phyloP scores from a whole-genome alignment of 2,113 vertebrate species.

The Gallinago media region DNA sequence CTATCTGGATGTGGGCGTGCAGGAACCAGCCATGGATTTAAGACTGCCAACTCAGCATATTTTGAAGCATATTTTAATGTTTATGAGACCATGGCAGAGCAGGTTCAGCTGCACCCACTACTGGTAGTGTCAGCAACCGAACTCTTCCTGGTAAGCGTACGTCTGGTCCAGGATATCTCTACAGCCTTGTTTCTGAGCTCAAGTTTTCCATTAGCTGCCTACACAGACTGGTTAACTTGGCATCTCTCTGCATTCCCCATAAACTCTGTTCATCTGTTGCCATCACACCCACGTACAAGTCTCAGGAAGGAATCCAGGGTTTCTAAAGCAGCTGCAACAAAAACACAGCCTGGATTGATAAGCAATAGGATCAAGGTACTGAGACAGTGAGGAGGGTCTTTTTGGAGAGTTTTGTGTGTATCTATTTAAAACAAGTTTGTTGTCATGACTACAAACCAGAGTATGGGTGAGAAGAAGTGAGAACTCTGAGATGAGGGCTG shows the following conservation, averaged over 20 bases:
- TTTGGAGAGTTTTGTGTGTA: not conserved
- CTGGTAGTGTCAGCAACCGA: conserved; percentile 16
- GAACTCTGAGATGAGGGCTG: not conserved
- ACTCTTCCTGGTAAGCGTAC: not conserved
- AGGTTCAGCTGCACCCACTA: conserved; percentile 51
- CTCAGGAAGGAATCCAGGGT: conserved; percentile 44
- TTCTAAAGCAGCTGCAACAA: conserved; percentile 64
- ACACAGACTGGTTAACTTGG: conserved; percentile 57
- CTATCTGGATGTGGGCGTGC: too few relatives aligned
- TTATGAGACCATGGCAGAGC: not conserved
- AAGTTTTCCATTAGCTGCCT: conserved; percentile 56
- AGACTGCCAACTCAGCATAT: not conserved
- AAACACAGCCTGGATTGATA: conserved; percentile 46
- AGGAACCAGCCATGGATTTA: not conserved
- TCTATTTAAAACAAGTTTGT: conserved; percentile 60
- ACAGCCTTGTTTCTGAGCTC: conserved; percentile 37
- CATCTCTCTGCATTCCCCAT: conserved; percentile 53
- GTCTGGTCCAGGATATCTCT: not conserved
- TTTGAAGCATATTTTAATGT: not conserved
- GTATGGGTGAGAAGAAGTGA: not conserved
- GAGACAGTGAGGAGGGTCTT: not conserved
- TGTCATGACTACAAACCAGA: conserved; percentile 47
- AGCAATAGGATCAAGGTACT: conserved; percentile 32
- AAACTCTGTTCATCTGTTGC: conserved; percentile 65
- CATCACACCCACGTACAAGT: conserved; percentile 46